These are phyloP conservation scores for Drosophila histrio DNA, from an alignment of 2,888 invertebrate species.

Conservation along the genomic window DNA sequence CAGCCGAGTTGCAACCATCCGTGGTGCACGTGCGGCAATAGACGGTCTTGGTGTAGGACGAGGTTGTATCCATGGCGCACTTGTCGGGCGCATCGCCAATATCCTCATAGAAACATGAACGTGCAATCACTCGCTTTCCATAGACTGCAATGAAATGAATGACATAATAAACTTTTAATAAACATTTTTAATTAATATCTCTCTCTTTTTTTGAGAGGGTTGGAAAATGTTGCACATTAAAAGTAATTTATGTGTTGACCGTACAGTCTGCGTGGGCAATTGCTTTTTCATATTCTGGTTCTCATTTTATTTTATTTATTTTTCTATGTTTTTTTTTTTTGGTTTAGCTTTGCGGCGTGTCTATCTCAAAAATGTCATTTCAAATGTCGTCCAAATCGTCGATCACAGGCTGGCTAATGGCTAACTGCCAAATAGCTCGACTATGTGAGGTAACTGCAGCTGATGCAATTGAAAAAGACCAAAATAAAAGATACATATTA, in stretches of 20 bases:
- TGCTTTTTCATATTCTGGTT: constrained; percentile 20
- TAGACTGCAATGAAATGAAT: constrained; percentile 79
- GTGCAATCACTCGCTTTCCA: constrained; percentile 83
- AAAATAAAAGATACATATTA: constrained; percentile 9
- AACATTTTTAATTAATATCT: constrained; percentile 52
- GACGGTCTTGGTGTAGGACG: constrained; percentile 83
- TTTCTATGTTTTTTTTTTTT: neutral
- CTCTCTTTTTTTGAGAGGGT: neutral
- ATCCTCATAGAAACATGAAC: constrained; percentile 84
- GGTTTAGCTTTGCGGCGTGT: constrained; percentile 2
- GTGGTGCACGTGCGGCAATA: constrained; percentile 83
- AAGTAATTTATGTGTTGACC: constrained; percentile 45
- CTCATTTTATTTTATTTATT: neutral
- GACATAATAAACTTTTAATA: constrained; percentile 26
- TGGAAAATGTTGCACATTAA: constrained; percentile 29
- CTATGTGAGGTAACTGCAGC: constrained; percentile 43
- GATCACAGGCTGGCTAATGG: constrained; percentile 53
- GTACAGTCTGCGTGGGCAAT: constrained; percentile 54
- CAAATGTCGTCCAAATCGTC: constrained; percentile 59
- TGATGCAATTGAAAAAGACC: constrained; percentile 43
- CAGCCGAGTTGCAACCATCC: constrained; percentile 83
- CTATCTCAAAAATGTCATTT: constrained; percentile 65
- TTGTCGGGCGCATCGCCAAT: constrained; percentile 82
- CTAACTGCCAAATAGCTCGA: constrained; percentile 45
- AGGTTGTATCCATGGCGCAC: constrained; percentile 82